Conservation (phyloP, 2,888 invertebrate genomes). For the Onchidella celtica region DNA sequence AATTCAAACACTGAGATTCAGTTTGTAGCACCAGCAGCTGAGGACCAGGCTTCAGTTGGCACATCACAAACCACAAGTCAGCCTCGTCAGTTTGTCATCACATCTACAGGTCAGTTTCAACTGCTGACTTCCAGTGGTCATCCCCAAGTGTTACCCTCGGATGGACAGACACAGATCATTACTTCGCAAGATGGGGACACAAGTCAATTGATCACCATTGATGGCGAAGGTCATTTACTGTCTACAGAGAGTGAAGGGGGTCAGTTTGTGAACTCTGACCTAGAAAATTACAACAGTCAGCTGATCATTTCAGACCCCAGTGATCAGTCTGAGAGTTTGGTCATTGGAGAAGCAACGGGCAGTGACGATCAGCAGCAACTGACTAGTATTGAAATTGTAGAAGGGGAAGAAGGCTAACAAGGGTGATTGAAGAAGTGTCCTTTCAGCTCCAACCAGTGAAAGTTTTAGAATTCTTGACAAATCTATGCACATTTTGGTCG, state of each 20-base stretch:
- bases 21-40: conserved; percentile 2
- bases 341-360: background rate
- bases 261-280: conserved; percentile 29
- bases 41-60: conserved; percentile 17
- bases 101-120: conserved; percentile 28
- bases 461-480: no score
- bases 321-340: conserved; percentile 1
- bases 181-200: conserved; percentile 11
- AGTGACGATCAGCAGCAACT: conserved; percentile 16
- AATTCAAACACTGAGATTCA: conserved; percentile 15
- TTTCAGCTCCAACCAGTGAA: no score
- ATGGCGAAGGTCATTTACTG: conserved; percentile 32
- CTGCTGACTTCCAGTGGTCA: conserved; percentile 37
- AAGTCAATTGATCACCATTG: conserved; percentile 23
- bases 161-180: conserved; percentile 7
- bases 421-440: no score
- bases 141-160: conserved; percentile 20
- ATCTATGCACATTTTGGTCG: no score
- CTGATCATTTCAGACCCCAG: conserved; percentile 31
- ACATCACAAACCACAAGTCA: conserved; percentile 1
- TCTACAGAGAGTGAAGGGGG: conserved; percentile 3
- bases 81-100: conserved; percentile 31
- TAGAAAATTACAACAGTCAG: conserved; percentile 26
- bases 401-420: conserved; percentile 3
- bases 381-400: background rate